phyloP scores from a whole-genome alignment of 2,797 vertebrate species.

The Crenuchus spilurus region DNA sequence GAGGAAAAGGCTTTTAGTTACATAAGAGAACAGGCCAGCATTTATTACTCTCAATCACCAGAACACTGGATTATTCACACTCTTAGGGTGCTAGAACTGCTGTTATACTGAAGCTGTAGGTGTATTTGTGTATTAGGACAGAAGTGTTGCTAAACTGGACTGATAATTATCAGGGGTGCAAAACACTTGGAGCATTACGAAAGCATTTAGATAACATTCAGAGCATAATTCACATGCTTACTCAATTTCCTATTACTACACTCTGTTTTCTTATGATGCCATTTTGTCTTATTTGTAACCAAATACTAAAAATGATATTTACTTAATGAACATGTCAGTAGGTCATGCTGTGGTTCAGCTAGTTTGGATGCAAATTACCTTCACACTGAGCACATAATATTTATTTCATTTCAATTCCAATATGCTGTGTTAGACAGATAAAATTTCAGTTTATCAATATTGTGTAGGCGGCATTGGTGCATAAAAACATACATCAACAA shows the following conservation, averaged over 20 bases:
- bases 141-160: not conserved
- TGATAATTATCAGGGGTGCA: not conserved
- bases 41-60: slow-evolving; percentile 13
- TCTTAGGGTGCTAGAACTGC: not conserved
- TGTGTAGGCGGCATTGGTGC: no score
- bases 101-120: not conserved
- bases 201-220: not conserved
- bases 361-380: no score
- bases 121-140: not conserved
- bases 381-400: no score
- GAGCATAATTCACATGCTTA: not conserved
- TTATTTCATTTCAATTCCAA: no score
- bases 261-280: not conserved
- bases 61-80: slow-evolving; percentile 23
- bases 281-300: no score
- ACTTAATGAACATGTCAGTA: no score
- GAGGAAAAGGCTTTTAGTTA: slow-evolving; percentile 65
- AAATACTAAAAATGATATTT: no score
- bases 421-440: no score
- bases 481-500: not conserved
- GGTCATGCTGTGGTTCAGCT: no score
- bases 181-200: not conserved
- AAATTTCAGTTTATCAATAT: no score
- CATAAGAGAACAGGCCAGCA: slow-evolving; percentile 55
- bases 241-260: slow-evolving; percentile 1